These are phyloP conservation scores for Pteropus alecto DNA, from an alignment of 2,113 vertebrate species.

Conservation along the genomic window DNA sequence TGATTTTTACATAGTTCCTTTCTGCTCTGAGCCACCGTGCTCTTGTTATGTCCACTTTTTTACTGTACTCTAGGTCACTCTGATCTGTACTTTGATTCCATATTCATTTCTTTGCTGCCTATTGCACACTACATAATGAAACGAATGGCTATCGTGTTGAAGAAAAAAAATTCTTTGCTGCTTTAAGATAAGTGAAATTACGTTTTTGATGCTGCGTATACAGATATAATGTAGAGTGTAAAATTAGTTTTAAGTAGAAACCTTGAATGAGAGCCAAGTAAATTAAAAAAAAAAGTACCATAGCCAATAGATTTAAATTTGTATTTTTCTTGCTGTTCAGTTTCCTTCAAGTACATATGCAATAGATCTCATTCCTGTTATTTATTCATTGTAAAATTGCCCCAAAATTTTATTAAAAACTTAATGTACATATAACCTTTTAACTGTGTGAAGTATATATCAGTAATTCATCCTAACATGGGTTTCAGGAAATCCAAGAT, in stretches of 20 bases:
- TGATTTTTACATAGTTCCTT: constrained; percentile 30
- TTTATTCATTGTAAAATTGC: not conserved
- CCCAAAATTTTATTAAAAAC: not conserved
- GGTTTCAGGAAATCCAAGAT: not conserved
- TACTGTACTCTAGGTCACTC: not conserved
- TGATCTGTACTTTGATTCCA: constrained; percentile 23
- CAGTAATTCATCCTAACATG: not conserved
- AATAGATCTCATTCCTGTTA: not conserved
- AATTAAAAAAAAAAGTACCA: not conserved
- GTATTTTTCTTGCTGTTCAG: not conserved
- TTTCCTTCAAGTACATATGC: not conserved
- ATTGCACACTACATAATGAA: not conserved
- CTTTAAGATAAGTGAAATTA: not conserved
- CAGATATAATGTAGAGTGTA: not conserved
- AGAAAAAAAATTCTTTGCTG: not conserved
- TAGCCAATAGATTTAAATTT: not conserved
- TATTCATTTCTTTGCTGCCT: not conserved
- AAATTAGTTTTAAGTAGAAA: not conserved
- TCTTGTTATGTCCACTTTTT: not conserved
- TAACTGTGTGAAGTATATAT: not conserved
- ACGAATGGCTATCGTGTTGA: not conserved
- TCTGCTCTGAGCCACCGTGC: not conserved
- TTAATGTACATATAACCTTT: not conserved
- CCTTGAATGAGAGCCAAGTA: not conserved
- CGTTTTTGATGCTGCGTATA: not conserved